Conservation (phyloP, 2,113 vertebrate genomes). For the Leptobrachium ailaonicum region DNA sequence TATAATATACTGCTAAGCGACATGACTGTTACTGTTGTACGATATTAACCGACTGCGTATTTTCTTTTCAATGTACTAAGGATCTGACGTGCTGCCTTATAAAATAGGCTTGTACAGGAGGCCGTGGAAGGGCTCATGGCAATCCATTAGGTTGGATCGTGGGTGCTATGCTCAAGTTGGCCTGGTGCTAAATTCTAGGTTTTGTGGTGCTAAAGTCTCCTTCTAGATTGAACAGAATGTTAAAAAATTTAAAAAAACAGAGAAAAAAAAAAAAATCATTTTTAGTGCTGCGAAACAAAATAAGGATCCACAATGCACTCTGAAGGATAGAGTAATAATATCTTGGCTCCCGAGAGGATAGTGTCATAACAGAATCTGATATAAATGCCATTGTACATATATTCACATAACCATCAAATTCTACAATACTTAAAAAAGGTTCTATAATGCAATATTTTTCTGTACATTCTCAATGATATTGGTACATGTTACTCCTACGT, state of each 20-base stretch:
- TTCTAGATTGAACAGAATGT: slow-evolving; percentile 21
- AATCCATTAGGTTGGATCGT: background rate
- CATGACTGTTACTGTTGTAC: slow-evolving; percentile 37
- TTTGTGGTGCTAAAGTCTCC: slow-evolving; percentile 38
- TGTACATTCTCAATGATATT: too few relatives aligned
- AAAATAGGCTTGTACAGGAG: slow-evolving; percentile 6
- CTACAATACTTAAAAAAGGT: too few relatives aligned
- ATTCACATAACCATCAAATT: too few relatives aligned
- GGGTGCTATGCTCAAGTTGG: background rate
- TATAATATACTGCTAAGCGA: slow-evolving; percentile 9
- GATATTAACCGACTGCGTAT: slow-evolving; percentile 29
- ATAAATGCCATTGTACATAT: too few relatives aligned
- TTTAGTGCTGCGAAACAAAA: background rate
- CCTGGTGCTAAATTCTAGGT: slow-evolving; percentile 27
- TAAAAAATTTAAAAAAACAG: background rate
- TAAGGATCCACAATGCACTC: background rate
- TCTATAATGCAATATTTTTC: too few relatives aligned
- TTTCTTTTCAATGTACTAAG: slow-evolving; percentile 26
- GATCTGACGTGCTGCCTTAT: slow-evolving; percentile 32
- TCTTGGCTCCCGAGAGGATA: too few relatives aligned
- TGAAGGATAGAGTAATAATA: background rate
- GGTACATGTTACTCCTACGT: too few relatives aligned
- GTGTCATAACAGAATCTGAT: too few relatives aligned
- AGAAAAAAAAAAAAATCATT: background rate
- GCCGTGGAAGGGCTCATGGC: background rate